Conservation (phyloP, 35 echinoderm and acorn worm genomes). For the Lytechinus variegatus region DNA sequence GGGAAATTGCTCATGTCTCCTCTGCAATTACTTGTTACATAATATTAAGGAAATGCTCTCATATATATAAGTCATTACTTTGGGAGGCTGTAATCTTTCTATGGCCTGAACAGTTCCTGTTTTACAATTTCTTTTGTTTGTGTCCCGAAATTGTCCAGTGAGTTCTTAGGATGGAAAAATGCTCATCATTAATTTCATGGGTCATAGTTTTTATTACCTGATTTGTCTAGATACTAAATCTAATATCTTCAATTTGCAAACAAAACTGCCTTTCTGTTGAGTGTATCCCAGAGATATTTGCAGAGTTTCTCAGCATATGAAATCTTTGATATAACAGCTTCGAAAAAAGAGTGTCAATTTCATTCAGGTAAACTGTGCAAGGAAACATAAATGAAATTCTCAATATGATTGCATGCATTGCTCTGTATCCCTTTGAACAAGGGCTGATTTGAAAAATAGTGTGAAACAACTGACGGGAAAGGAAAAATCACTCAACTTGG, state of each 20-base stretch:
- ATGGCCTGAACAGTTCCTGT: background rate
- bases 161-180: background rate
- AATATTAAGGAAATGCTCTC: slow-evolving; percentile 14
- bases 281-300: background rate
- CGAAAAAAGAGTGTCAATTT: background rate
- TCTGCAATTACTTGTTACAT: background rate
- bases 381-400: background rate
- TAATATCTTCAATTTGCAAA: background rate
- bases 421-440: background rate
- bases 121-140: background rate
- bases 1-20: slow-evolving; percentile 27
- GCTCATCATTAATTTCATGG: background rate
- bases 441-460: background rate
- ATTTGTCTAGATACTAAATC: background rate
- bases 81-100: background rate
- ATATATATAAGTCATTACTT: background rate
- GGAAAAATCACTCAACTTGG: background rate
- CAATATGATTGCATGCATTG: background rate
- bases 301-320: background rate
- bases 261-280: background rate
- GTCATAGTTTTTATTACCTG: background rate
- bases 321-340: background rate
- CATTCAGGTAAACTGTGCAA: background rate
- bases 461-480: slow-evolving; percentile 9
- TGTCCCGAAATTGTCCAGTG: background rate